Evolutionary conservation across 2,113 vertebrate genomes (phyloP).

Genomic region (Sitta europaea): DNA sequence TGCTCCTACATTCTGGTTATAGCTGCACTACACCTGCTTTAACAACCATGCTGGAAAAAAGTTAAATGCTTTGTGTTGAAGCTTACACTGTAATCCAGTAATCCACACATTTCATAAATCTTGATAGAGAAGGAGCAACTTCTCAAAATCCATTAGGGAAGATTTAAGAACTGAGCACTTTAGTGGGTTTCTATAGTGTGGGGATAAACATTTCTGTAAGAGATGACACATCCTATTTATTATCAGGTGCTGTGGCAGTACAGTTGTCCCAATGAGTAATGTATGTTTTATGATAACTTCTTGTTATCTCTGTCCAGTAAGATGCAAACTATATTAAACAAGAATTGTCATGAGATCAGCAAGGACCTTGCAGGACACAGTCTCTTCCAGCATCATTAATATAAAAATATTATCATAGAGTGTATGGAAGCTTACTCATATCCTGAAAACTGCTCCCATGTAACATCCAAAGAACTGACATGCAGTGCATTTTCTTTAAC

Average conservation of each 20-base stretch:
- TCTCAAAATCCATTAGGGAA: neutral
- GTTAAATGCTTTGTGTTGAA: neutral
- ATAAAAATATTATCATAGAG: neutral
- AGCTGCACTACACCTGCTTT: neutral
- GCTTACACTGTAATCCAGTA: neutral
- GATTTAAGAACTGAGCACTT: neutral
- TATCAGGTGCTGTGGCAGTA: neutral
- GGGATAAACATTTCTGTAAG: neutral
- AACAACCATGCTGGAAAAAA: neutral
- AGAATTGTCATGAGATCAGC: neutral
- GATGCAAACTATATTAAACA: neutral
- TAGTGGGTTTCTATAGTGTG: neutral
- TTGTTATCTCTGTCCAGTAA: neutral
- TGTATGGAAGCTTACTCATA: neutral
- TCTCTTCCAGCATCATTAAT: neutral
- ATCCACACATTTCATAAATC: neutral
- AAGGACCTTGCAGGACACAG: neutral
- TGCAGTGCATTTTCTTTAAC: rapidly evolving
- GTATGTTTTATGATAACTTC: neutral
- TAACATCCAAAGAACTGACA: neutral
- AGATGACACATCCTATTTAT: neutral
- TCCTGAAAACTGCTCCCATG: neutral
- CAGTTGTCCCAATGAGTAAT: neutral
- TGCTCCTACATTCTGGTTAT: neutral
- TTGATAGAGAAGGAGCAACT: neutral